phyloP scores from a whole-genome alignment of 2,113 vertebrate genomes.

The Trematomus loennbergii region DNA sequence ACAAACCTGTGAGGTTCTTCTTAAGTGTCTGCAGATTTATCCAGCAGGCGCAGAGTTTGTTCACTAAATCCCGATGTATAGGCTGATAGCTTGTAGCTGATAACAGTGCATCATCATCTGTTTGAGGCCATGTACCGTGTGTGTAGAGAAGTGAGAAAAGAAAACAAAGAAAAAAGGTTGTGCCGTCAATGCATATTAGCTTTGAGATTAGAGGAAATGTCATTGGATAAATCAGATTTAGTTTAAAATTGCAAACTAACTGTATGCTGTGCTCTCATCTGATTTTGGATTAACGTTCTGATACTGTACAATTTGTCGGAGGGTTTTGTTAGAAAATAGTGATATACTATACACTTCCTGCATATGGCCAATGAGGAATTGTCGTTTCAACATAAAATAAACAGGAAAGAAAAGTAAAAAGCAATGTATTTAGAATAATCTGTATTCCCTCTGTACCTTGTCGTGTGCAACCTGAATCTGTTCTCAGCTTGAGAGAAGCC shows the following conservation, averaged over 20 bases:
- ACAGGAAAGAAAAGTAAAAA: neutral
- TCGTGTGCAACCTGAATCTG: slow-evolving; percentile 12
- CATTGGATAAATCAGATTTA: neutral
- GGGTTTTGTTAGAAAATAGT: too few species aligned
- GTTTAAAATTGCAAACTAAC: neutral
- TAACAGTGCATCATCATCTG: neutral
- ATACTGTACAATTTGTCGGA: too few species aligned
- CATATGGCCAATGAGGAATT: neutral
- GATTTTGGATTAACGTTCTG: neutral
- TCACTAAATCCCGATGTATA: neutral
- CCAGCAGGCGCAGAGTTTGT: neutral
- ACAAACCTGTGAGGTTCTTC: neutral
- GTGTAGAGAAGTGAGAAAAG: neutral
- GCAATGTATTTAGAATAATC: neutral
- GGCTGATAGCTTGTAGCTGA: neutral
- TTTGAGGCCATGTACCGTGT: neutral
- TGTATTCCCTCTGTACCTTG: slow-evolving; percentile 3
- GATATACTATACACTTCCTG: neutral
- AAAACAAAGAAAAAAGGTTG: neutral
- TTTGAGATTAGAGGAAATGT: neutral
- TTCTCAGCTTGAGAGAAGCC: slow-evolving; percentile 28
- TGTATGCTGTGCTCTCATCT: neutral
- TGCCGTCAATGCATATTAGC: neutral
- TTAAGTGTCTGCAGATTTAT: neutral
- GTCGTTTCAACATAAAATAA: neutral